Evolutionary conservation across 2,113 vertebrate genomes (phyloP).

Genomic region (Eptesicus fuscus): DNA sequence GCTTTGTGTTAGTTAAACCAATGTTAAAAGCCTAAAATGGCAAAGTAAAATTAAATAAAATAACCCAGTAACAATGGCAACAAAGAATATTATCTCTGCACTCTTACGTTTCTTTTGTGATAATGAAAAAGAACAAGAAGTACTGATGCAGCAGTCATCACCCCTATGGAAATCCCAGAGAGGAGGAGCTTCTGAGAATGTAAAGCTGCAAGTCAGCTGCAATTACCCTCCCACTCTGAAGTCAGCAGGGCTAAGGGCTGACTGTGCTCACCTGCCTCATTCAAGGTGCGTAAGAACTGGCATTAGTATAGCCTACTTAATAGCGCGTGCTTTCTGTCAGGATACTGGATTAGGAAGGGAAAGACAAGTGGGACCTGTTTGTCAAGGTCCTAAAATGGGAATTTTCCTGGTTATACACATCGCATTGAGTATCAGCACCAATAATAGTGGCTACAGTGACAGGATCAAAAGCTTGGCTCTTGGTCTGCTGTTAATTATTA

Average conservation of each 20-base stretch:
- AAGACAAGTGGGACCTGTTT: slow-evolving; percentile 49
- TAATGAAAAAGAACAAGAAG: slow-evolving; percentile 30
- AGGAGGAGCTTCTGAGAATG: background rate
- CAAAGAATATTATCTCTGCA: background rate
- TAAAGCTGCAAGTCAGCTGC: background rate
- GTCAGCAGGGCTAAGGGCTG: background rate
- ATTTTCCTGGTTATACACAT: background rate
- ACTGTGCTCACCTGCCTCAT: background rate
- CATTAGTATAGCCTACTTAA: background rate
- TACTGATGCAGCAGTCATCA: background rate
- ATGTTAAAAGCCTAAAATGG: slow-evolving; percentile 1
- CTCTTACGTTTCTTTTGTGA: slow-evolving; percentile 28
- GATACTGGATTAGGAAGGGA: background rate
- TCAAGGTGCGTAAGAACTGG: background rate
- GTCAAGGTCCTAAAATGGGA: slow-evolving; percentile 14
- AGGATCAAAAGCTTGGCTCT: background rate
- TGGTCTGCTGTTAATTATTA: background rate
- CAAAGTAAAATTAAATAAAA: slow-evolving; percentile 32
- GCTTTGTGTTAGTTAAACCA: background rate
- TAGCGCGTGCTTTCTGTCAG: background rate
- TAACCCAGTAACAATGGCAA: background rate
- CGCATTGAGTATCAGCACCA: background rate
- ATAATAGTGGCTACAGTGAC: background rate
- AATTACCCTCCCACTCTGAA: background rate
- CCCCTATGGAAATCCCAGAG: background rate